Evolutionary conservation across 92 coral and sea anemone genomes (phyloP), one percentile per base, ranked within the genome.

Genomic region (Parazoanthus swiftii): DNA sequence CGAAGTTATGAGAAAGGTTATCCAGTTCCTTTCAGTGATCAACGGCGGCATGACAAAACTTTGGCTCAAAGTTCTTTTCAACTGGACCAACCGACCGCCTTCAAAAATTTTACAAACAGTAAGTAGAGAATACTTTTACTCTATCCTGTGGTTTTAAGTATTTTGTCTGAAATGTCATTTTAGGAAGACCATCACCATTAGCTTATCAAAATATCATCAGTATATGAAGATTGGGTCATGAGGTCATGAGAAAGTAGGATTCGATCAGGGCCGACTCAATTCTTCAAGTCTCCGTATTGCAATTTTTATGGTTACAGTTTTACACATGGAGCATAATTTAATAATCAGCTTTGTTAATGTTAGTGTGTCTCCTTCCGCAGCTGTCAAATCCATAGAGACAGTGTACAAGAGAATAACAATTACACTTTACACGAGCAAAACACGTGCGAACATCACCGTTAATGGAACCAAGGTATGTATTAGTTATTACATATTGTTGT

Each of bases 341-440:
- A 59, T 16, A 18, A 59, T 21, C 68, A 59, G 68, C 23, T 78
- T 14, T 46, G 29, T 80, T 51, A 50, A 33, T 14, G 36, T n/a
- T 65, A 2, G 7, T 15, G 38, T 42, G 20, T 25, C 6, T 66
- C 13, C 0, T n/a, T 43, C 36, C 23, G 42, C 86, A 82, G 86
- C 86, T 43, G n/a, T 36, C 39, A 42, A 82, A 18, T 15, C 75
- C 8, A 77, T 74, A 6, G 25, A 1, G 13, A n/a, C 78, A 33
- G 39, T 11, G 4, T 68, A 44, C 59, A 71, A 26, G 36, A 70
- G 78, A 23, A 26, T 70, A 70, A 70, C 44, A 5, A 73, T 83
- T 4, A 48, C 87, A 39, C 87, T 83, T 44, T 83, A 83, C 77
- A 83, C 87, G 44, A 83, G 87, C 37, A 83, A 83, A 35, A 83